Evolutionary conservation across 1,140 invertebrate genomes (phyloP), one percentile per base, ranked within the genome.

Genomic region (Penaeus indicus): DNA sequence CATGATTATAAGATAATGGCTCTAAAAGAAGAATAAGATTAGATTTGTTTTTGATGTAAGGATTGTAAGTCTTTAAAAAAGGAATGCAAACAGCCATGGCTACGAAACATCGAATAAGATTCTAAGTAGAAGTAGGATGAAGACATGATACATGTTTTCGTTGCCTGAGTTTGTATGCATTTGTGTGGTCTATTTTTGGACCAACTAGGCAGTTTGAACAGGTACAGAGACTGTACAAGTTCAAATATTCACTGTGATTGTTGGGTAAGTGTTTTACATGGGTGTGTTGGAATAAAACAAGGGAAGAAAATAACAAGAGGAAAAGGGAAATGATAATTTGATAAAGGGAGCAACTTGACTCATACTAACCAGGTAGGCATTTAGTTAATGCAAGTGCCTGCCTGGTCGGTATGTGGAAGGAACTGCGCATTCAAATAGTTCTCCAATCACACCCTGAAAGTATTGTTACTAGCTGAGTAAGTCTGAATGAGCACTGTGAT

Each of bases 381-480:
- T 5, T 54, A 54, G 54, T 54, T 54, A 54, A 5, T 54, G 16
- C 54, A 54, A 54, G 54, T 54, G 54, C 54, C 54, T 54, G 0
- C 10, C 54, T 54, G 54, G 54, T 54, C 11, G 16, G 54, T 54
- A 54, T 54, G 54, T 54, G 16, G 54, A 54, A 13, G 54, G 54
- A 16, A 54, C 0, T 16, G 10, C 54, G 10, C 16, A 54, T 16
- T 54, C 54, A 54, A 54, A 13, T 16, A 54, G 54, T 54, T 54
- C 54, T 54, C 54, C 54, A 54, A 54, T 54, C 54, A 54, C 54
- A 54, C 54, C 54, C 54, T 54, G 54, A 67, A 84, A 88, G 87
- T 88, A 88, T 84, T 88, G 87, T 88, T 88, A 84, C 84, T 88
- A 88, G 81, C 72, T 88, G 87, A 88, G 87, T 88, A 88, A 88